Evolutionary conservation across 2,797 vertebrate genomes (phyloP).

Genomic region (Centroberyx gerrardi): DNA sequence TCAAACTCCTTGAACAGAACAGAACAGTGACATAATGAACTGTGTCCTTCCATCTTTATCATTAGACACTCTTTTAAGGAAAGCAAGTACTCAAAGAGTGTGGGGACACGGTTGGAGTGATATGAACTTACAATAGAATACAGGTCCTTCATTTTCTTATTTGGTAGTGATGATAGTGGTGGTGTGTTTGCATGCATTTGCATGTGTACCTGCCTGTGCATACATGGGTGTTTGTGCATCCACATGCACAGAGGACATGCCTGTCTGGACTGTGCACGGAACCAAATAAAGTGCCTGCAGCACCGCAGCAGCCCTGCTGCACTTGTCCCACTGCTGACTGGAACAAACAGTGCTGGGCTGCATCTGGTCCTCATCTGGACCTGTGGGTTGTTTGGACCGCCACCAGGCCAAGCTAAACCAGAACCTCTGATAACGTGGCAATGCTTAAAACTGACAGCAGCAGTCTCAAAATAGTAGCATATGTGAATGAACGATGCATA

Average conservation of each 20-base stretch:
- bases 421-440: conserved; percentile 70
- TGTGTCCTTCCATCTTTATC: too few species aligned
- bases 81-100: too few species aligned
- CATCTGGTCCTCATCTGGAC: conserved; percentile 82
- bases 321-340: conserved; percentile 63
- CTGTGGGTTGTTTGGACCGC: conserved; percentile 66
- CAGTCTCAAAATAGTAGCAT: conserved; percentile 26
- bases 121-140: too few species aligned
- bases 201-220: background rate
- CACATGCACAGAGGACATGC: conserved; percentile 10
- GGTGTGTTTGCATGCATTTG: background rate
- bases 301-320: conserved; percentile 41
- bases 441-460: conserved; percentile 50
- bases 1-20: too few species aligned
- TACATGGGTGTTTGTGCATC: conserved; percentile 33
- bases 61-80: too few species aligned
- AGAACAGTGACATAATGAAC: too few species aligned
- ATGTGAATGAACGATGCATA: conserved; percentile 29
- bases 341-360: conserved; percentile 41
- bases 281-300: conserved; percentile 25
- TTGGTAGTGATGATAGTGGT: too few species aligned
- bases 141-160: too few species aligned
- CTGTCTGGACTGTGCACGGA: conserved; percentile 11
- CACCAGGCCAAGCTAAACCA: conserved; percentile 67
- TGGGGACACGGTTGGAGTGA: too few species aligned